These are phyloP conservation scores for Thrips palmi DNA, from an alignment of 1,140 invertebrate genomes.

Conservation along the genomic window DNA sequence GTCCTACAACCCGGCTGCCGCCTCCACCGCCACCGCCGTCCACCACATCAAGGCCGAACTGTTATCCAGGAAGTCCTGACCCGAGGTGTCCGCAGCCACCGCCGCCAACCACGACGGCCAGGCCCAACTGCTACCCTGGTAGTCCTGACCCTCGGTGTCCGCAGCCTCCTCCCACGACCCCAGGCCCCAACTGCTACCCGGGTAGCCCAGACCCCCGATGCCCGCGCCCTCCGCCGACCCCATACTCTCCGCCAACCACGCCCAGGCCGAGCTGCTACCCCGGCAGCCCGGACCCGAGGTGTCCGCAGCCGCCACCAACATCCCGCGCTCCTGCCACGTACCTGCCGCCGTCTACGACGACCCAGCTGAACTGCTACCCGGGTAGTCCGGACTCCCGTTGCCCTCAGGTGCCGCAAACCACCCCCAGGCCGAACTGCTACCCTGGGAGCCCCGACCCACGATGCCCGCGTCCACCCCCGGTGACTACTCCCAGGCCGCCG, in stretches of 20 bases:
- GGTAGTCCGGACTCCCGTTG: constrained; percentile 23
- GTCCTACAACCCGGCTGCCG: too few species aligned
- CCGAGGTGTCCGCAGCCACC: constrained; percentile 17
- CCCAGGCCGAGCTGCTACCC: constrained; percentile 18
- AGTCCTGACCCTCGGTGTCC: constrained; percentile 21
- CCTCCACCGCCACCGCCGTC: constrained; percentile 8
- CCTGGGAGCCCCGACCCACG: constrained; percentile 27
- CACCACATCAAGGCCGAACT: constrained; percentile 12
- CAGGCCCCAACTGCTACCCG: constrained; percentile 11
- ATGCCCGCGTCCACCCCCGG: constrained; percentile 25
- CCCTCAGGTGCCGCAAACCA: constrained; percentile 14
- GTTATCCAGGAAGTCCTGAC: constrained; percentile 18
- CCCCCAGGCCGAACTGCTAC: constrained; percentile 22
- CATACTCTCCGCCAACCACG: constrained; percentile 10
- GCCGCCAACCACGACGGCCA: constrained; percentile 13
- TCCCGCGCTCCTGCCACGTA: constrained; percentile 16
- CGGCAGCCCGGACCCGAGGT: constrained; percentile 20
- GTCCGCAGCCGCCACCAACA: constrained; percentile 16
- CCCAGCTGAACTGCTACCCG: constrained; percentile 19
- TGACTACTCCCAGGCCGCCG: constrained; percentile 20
- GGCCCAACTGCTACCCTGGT: constrained; percentile 17
- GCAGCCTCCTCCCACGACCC: constrained; percentile 12
- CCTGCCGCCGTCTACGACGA: constrained; percentile 13
- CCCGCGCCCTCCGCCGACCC: constrained; percentile 11
- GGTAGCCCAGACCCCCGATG: constrained; percentile 16